Evolutionary conservation across 1,140 invertebrate genomes (phyloP).

Genomic region (Papilio polyxenes): DNA sequence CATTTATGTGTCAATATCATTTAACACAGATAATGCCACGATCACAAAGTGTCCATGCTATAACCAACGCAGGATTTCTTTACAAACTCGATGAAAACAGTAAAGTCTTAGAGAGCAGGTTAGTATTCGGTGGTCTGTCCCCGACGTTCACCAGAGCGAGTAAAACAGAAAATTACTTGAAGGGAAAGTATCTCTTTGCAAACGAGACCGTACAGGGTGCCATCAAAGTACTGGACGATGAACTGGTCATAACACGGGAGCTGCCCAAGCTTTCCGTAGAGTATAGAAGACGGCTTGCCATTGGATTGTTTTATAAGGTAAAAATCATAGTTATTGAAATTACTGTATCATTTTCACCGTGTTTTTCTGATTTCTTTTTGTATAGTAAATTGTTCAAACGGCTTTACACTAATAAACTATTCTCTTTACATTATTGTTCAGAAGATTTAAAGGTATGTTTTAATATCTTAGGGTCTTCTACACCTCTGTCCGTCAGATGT

Average conservation of each 20-base stretch:
- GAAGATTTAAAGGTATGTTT: slow-evolving; percentile 2
- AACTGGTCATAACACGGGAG: slow-evolving; percentile 81
- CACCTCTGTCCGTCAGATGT: slow-evolving; percentile 68
- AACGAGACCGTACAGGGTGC: slow-evolving; percentile 77
- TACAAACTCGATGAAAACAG: slow-evolving; percentile 41
- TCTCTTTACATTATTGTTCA: not conserved
- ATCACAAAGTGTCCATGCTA: slow-evolving; percentile 50
- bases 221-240: slow-evolving; percentile 77
- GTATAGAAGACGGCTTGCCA: slow-evolving; percentile 81
- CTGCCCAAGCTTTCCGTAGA: slow-evolving; percentile 81
- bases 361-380: too few relatives aligned
- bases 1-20: not conserved
- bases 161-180: slow-evolving; percentile 82
- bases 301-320: slow-evolving; percentile 83
- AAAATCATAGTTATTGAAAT: slow-evolving; percentile 15
- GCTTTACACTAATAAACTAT: too few relatives aligned
- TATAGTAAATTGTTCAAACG: too few relatives aligned
- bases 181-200: slow-evolving; percentile 59
- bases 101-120: slow-evolving; percentile 39
- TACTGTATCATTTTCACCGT: not conserved
- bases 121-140: slow-evolving; percentile 84
- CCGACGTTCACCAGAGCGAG: slow-evolving; percentile 84
- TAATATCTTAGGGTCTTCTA: slow-evolving; percentile 73
- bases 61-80: slow-evolving; percentile 49
- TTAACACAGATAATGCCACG: slow-evolving; percentile 51